Conservation (phyloP, 1,140 invertebrate genomes). For the Bemisia tabaci region DNA sequence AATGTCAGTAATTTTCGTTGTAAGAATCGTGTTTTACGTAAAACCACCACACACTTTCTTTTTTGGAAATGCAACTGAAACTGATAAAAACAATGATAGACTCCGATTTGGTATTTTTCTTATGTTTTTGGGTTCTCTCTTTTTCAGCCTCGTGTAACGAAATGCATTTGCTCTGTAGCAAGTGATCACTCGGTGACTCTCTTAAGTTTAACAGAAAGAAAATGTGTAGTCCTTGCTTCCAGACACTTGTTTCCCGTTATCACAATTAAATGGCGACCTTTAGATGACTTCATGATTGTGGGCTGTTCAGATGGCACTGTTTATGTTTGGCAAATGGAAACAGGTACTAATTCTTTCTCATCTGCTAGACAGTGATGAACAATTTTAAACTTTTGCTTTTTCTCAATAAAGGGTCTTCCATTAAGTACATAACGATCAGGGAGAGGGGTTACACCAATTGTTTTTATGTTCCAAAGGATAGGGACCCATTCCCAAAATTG, state of each 20-base stretch:
- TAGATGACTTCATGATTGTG: conserved; percentile 96
- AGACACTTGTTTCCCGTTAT: conserved; percentile 93
- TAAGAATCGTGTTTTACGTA: too few relatives aligned
- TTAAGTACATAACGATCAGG: neutral
- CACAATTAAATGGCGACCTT: conserved; percentile 90
- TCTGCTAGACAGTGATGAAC: too few relatives aligned
- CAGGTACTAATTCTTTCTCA: conserved; percentile 40
- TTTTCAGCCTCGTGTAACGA: conserved; percentile 70
- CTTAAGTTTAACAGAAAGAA: conserved; percentile 82
- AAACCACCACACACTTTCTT: too few relatives aligned
- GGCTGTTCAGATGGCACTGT: conserved; percentile 95
- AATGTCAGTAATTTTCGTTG: too few relatives aligned
- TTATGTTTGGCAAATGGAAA: conserved; percentile 99
- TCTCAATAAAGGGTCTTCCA: neutral
- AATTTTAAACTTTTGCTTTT: neutral
- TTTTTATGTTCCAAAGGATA: too few relatives aligned
- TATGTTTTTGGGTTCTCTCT: conserved; percentile 10
- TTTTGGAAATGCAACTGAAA: neutral
- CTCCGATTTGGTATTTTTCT: too few relatives aligned
- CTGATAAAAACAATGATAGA: too few relatives aligned
- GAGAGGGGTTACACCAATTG: neutral
- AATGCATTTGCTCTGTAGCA: conserved; percentile 92
- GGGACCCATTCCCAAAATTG: too few relatives aligned
- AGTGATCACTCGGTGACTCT: conserved; percentile 95
- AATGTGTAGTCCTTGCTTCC: conserved; percentile 88